These are phyloP conservation scores for Paguma larvata DNA, from an alignment of 2,797 vertebrate genomes.

Conservation along the genomic window DNA sequence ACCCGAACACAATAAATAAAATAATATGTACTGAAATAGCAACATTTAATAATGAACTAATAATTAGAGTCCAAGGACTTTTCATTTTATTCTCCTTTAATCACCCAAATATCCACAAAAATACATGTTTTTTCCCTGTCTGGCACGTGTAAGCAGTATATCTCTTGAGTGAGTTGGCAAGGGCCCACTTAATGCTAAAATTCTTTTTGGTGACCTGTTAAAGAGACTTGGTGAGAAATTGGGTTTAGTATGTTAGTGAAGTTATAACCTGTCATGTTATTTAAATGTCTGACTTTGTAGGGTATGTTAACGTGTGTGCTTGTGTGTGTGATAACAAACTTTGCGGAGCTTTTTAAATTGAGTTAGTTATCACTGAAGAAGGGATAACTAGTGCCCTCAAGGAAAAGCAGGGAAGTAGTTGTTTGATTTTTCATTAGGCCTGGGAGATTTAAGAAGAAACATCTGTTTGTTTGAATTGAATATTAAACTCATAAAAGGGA, in stretches of 20 bases:
- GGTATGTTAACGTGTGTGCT: background rate
- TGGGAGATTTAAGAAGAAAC: slow-evolving; percentile 25
- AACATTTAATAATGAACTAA: background rate
- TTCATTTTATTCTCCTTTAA: slow-evolving; percentile 64
- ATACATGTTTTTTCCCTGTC: background rate
- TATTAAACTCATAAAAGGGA: slow-evolving; percentile 19
- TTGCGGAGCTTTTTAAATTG: background rate
- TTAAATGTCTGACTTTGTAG: slow-evolving; percentile 37
- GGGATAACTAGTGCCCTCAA: background rate
- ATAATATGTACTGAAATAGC: background rate
- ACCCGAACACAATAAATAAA: background rate
- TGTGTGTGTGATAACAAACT: background rate
- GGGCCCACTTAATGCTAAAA: slow-evolving; percentile 51
- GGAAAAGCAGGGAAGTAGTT: slow-evolving; percentile 4
- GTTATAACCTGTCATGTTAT: background rate
- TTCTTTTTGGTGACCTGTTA: slow-evolving; percentile 24
- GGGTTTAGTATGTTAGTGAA: slow-evolving; percentile 6
- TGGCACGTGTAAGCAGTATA: background rate
- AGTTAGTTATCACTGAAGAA: slow-evolving; percentile 48
- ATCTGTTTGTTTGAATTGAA: slow-evolving; percentile 45
- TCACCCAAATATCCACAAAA: slow-evolving; percentile 3
- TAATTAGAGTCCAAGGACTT: slow-evolving; percentile 49
- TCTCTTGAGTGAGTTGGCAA: slow-evolving; percentile 45
- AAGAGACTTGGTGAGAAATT: slow-evolving; percentile 31
- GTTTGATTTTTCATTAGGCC: slow-evolving; percentile 1